These are phyloP conservation scores for Eristalis arbustorum DNA, from an alignment of 2,888 invertebrate genomes.

Conservation along the genomic window DNA sequence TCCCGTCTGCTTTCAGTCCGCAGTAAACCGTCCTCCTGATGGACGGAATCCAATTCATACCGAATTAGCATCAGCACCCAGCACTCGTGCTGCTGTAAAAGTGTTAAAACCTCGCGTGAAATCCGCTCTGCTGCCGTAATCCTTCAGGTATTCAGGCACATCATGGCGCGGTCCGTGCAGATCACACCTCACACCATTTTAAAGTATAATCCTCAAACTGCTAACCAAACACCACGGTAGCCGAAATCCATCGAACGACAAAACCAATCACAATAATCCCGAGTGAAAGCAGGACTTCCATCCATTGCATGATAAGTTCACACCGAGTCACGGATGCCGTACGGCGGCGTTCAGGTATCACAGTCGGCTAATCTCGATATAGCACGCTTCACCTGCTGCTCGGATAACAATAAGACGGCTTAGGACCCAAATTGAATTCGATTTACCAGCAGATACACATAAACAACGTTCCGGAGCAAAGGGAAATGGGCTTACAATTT, in stretches of 20 bases:
- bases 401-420: conserved; percentile 22
- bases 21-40: background rate
- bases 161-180: background rate
- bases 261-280: conserved; percentile 23
- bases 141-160: background rate
- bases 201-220: background rate
- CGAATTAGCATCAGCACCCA: background rate
- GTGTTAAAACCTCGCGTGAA: background rate
- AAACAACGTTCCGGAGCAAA: conserved; percentile 31
- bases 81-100: background rate
- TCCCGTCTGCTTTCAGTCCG: no score
- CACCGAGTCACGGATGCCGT: background rate
- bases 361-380: conserved; percentile 8
- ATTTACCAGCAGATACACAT: conserved; percentile 28
- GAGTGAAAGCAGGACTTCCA: background rate
- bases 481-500: conserved; percentile 25
- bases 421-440: conserved; percentile 42
- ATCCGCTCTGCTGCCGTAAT: background rate
- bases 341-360: background rate
- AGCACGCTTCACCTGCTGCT: conserved; percentile 38
- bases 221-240: background rate
- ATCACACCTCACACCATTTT: background rate
- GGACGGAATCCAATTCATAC: background rate
- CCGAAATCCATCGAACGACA: conserved; percentile 6
- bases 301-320: background rate